phyloP scores from a whole-genome alignment of 2,888 invertebrate species.

The Caenorhabditis sp. region DNA sequence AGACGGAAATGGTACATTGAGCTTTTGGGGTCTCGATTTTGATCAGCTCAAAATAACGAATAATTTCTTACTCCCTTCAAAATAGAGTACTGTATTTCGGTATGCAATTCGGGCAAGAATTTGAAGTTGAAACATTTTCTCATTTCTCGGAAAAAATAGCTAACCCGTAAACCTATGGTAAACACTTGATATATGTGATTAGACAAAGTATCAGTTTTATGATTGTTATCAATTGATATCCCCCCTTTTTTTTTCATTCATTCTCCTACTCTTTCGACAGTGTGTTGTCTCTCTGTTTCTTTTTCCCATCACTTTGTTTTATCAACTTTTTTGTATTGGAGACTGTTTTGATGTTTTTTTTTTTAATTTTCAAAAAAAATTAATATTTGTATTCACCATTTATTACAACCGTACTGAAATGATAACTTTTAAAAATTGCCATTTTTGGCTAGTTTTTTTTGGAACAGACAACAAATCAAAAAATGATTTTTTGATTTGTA shows the following conservation, averaged over 20 bases:
- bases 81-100: too few relatives aligned
- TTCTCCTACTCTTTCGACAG: too few relatives aligned
- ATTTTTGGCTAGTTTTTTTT: too few relatives aligned
- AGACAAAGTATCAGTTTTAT: not conserved
- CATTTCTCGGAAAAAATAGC: not conserved
- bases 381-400: not conserved
- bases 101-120: too few relatives aligned
- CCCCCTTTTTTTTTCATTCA: not conserved
- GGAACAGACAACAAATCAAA: not conserved
- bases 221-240: slow-evolving; percentile 1
- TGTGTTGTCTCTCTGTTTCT: not conserved
- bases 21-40: too few relatives aligned
- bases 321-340: not conserved
- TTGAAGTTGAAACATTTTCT: too few relatives aligned
- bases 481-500: not conserved
- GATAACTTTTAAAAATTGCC: too few relatives aligned
- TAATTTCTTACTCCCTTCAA: too few relatives aligned
- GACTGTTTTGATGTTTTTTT: not conserved
- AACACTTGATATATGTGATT: not conserved
- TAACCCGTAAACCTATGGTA: not conserved
- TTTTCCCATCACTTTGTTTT: not conserved
- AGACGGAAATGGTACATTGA: too few relatives aligned
- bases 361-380: not conserved
- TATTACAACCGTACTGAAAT: too few relatives aligned
- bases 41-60: too few relatives aligned